Conservation (phyloP, 2,888 invertebrate species). For the Aleiodes alternator region DNA sequence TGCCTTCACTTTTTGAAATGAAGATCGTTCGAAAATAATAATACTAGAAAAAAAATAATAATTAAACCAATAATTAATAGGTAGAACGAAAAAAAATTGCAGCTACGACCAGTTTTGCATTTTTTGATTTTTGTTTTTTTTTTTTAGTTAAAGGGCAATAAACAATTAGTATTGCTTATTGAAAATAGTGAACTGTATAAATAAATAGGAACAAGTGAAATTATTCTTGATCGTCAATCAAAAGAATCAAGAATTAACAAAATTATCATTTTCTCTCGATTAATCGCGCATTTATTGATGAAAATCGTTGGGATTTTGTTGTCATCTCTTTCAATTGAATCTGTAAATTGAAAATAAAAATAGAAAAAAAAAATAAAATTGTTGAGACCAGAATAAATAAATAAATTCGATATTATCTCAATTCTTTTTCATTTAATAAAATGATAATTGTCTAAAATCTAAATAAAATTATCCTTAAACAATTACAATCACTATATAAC, state of each 20-base stretch:
- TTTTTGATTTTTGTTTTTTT: background rate
- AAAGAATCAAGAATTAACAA: too few relatives aligned
- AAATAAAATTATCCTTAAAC: constrained; percentile 38
- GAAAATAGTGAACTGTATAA: too few relatives aligned
- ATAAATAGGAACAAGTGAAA: too few relatives aligned
- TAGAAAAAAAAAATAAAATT: constrained; percentile 14
- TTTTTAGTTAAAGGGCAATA: background rate
- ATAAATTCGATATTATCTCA: constrained; percentile 45
- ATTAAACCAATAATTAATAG: too few relatives aligned
- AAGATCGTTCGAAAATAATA: background rate
- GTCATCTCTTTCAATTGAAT: background rate
- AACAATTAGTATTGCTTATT: too few relatives aligned
- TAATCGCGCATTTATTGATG: too few relatives aligned
- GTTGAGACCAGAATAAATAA: constrained; percentile 12
- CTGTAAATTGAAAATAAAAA: background rate
- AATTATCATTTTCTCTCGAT: too few relatives aligned
- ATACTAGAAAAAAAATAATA: background rate
- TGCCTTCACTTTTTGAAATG: constrained; percentile 26
- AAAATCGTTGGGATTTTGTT: background rate
- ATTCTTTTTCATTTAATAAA: constrained; percentile 60
- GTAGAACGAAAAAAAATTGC: constrained; percentile 19
- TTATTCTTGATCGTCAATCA: too few relatives aligned
- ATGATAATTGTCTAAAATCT: constrained; percentile 60
- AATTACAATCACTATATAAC: constrained; percentile 27
- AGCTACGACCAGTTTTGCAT: constrained; percentile 7